Evolutionary conservation across 2,888 invertebrate genomes (phyloP).

Genomic region (Drosophila anceps): DNA sequence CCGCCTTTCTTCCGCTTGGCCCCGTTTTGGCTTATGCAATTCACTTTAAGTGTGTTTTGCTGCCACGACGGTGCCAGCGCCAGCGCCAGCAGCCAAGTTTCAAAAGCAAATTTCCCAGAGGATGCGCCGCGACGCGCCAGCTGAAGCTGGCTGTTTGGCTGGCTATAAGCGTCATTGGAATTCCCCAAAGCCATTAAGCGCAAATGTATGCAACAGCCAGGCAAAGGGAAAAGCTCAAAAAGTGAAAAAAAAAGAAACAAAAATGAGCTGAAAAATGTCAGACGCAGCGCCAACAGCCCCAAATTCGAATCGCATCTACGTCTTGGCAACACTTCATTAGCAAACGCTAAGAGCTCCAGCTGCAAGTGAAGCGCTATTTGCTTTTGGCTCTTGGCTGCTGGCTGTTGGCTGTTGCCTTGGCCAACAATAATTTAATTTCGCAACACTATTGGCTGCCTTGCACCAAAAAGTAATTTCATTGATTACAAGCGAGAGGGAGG

Average conservation of each 20-base stretch:
- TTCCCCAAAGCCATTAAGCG: slow-evolving; percentile 80
- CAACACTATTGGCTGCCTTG: slow-evolving; percentile 66
- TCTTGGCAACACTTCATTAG: slow-evolving; percentile 77
- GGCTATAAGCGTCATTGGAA: slow-evolving; percentile 79
- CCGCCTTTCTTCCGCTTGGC: neutral
- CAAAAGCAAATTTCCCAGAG: slow-evolving; percentile 77
- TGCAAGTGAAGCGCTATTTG: slow-evolving; percentile 14
- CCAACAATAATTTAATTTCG: slow-evolving; percentile 76
- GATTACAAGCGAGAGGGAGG: slow-evolving; percentile 59
- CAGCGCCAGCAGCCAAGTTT: slow-evolving; percentile 55
- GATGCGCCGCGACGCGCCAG: slow-evolving; percentile 51
- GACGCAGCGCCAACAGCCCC: slow-evolving; percentile 41
- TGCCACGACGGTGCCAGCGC: slow-evolving; percentile 8
- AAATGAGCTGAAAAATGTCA: slow-evolving; percentile 74
- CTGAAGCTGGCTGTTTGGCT: slow-evolving; percentile 42
- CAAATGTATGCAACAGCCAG: slow-evolving; percentile 77
- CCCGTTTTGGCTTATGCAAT: slow-evolving; percentile 21
- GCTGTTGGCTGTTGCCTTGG: slow-evolving; percentile 29
- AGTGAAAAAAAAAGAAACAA: too few species aligned
- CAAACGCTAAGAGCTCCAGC: slow-evolving; percentile 59
- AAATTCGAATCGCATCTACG: slow-evolving; percentile 38
- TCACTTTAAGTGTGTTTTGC: slow-evolving; percentile 67
- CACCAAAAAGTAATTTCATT: slow-evolving; percentile 79
- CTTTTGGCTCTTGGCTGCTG: slow-evolving; percentile 13
- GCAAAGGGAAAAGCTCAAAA: slow-evolving; percentile 29